Evolutionary conservation across 1,140 invertebrate genomes (phyloP).

Genomic region (Drosophila navojoa): DNA sequence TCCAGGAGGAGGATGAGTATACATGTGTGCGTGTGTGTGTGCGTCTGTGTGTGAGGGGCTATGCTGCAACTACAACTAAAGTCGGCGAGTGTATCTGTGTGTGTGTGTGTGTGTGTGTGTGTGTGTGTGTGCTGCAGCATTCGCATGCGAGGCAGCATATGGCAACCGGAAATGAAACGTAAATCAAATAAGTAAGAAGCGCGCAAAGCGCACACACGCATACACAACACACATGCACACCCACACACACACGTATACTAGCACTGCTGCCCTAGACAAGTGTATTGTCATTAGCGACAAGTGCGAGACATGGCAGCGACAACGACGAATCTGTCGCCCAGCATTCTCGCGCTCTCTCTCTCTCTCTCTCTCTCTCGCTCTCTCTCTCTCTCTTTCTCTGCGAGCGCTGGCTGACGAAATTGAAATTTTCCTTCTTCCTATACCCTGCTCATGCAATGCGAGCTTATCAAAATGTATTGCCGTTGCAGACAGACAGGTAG

Average conservation of each 20-base stretch:
- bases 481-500: neutral
- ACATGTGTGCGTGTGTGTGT: neutral
- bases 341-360: slow-evolving; percentile 13
- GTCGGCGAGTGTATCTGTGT: neutral
- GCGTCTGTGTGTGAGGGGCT: neutral
- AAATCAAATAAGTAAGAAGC: slow-evolving; percentile 82
- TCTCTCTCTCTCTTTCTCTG: neutral
- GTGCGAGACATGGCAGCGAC: slow-evolving; percentile 49
- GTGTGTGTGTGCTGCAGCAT: slow-evolving; percentile 53
- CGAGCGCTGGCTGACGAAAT: slow-evolving; percentile 45
- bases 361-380: neutral
- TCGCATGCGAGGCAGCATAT: slow-evolving; percentile 78
- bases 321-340: slow-evolving; percentile 55
- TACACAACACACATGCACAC: slow-evolving; percentile 11
- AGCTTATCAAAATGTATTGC: neutral
- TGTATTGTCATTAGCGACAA: slow-evolving; percentile 81
- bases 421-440: slow-evolving; percentile 54
- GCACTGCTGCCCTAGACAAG: slow-evolving; percentile 43
- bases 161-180: slow-evolving; percentile 82
- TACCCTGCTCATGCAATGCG: neutral
- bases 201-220: slow-evolving; percentile 44
- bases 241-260: slow-evolving; percentile 12
- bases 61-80: neutral
- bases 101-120: slow-evolving; percentile 26
- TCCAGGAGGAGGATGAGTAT: neutral